Evolutionary conservation across 2,113 vertebrate genomes (phyloP).

Genomic region (Lipotes vexillifer): DNA sequence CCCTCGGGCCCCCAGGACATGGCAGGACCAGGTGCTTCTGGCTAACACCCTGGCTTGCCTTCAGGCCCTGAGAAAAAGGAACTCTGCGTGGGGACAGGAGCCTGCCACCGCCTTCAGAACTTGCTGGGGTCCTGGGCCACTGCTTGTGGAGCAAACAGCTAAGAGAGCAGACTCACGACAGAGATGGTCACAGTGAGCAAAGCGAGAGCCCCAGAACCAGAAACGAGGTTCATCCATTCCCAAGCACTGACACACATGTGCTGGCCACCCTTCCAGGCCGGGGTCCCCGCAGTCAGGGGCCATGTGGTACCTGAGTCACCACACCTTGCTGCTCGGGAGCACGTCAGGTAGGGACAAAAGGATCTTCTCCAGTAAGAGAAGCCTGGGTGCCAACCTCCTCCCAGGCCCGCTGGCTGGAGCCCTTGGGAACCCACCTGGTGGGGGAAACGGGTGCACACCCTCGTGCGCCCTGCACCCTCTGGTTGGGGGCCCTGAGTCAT

Average conservation of each 20-base stretch:
- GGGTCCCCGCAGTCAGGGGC: neutral
- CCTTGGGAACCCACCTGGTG: no score
- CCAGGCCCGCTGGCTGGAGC: neutral
- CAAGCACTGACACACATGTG: neutral
- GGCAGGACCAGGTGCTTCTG: neutral
- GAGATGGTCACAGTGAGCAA: neutral
- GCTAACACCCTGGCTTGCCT: neutral
- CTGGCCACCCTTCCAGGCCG: neutral
- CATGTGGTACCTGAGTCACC: neutral
- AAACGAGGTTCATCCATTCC: neutral
- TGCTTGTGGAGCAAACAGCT: neutral
- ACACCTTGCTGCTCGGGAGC: neutral
- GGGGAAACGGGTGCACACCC: no score
- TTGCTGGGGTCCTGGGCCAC: neutral
- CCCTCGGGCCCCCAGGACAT: neutral
- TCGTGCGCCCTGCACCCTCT: fast-evolving
- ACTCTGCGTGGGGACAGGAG: neutral
- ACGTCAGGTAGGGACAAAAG: fast-evolving
- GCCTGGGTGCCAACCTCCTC: neutral
- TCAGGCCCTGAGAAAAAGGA: neutral
- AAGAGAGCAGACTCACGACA: neutral
- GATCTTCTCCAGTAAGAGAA: neutral
- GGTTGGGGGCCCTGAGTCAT: neutral
- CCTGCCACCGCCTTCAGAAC: neutral
- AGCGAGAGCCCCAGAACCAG: neutral